Base-by-base conservation (phyloP, 2,113 vertebrate species). In the Eira barbara region DNA sequence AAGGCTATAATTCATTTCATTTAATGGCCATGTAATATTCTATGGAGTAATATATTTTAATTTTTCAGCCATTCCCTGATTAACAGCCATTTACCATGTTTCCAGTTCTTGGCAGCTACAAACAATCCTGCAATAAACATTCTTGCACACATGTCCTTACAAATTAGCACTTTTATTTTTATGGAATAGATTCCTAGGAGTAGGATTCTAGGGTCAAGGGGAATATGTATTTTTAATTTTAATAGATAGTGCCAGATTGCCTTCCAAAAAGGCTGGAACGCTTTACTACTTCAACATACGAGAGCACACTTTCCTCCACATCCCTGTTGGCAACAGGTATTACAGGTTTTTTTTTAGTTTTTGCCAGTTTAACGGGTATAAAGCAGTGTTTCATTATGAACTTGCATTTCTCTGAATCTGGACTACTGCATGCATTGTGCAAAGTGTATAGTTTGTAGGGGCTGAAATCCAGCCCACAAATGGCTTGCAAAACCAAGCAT, bases 21-120 rank as follows among this genome's bases (percentile, higher is more conserved):
- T 94, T 96, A 95, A 92, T 92, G 67, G 52, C 47, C 89, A 89
- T 93, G 55, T 80, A 83, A 91, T 96, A 93, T 94, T 97, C 97
- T 95, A 91, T 80, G 36, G 89, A 93, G 97, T 80, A 91, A 92
- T 96, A 76, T 93, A 86, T 97, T 96, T 97, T 97, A 95, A 96
- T 98, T 98, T 98, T 95, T 97, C 89, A 96, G 67, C 73, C 94
- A 92, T 98, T 97, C 79, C 34, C 96, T 96, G 92, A 97, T 97
- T 97, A 98, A 97, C 78, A 82, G 49, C 89, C 71, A 96, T 96
- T 92, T 49, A 90, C 93, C 45, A 47, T 29, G 82, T 74, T 96
- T 95, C 85, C 85, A 91, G 71, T 91, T 96, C 94, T 97, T 96
- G 96, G 97, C 94, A 95, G 87, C 74, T 74, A 95, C 73, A 93